phyloP scores from a whole-genome alignment of 2,888 invertebrate genomes.

The Heteromyza rotundicornis region DNA sequence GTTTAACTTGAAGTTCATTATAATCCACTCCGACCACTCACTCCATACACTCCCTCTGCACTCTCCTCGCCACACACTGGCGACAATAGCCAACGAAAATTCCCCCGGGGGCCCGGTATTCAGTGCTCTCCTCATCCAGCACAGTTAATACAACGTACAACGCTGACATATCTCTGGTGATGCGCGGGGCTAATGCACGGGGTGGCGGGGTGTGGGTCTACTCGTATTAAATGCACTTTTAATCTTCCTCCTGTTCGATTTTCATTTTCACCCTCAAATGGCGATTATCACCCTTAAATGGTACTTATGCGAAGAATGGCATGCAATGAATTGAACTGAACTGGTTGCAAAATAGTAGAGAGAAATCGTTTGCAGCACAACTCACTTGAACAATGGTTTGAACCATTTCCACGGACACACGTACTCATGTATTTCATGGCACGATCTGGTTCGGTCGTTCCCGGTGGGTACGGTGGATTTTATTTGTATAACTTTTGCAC shows the following conservation, averaged over 20 bases:
- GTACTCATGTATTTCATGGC: too few species aligned
- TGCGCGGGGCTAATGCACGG: too few species aligned
- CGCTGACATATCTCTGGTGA: too few species aligned
- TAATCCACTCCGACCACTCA: slow-evolving; percentile 40
- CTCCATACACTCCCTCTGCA: slow-evolving; percentile 30
- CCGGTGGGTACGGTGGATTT: not conserved
- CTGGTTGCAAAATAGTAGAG: not conserved
- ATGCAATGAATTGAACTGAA: slow-evolving; percentile 39
- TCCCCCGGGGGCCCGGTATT: slow-evolving; percentile 46
- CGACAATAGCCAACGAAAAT: slow-evolving; percentile 36
- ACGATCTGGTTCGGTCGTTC: too few species aligned
- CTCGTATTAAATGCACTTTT: slow-evolving; percentile 59
- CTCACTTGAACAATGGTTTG: not conserved
- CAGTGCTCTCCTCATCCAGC: too few species aligned
- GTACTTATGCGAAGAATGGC: slow-evolving; percentile 56
- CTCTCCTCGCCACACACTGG: not conserved
- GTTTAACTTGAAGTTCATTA: slow-evolving; percentile 53
- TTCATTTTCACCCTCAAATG: slow-evolving; percentile 60
- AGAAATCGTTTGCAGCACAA: not conserved
- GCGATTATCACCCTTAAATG: slow-evolving; percentile 63
- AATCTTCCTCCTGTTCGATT: slow-evolving; percentile 52
- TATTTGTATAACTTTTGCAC: slow-evolving; percentile 24
- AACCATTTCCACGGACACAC: not conserved
- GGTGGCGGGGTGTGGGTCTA: not conserved
- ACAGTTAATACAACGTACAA: not conserved